Evolutionary conservation across 1,140 invertebrate species (phyloP).

Genomic region (Cotesia glomerata): DNA sequence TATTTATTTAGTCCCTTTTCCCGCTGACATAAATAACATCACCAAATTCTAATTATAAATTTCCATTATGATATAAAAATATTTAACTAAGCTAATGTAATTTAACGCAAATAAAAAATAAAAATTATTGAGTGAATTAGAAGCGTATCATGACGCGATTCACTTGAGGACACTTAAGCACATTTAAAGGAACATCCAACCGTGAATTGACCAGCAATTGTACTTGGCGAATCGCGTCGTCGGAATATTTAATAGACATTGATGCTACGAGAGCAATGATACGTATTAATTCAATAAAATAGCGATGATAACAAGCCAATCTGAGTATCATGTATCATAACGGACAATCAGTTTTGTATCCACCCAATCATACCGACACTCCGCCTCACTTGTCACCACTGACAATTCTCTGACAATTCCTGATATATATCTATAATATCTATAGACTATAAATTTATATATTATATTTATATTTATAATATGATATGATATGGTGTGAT

Average conservation of each 20-base stretch:
- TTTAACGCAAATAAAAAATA: neutral
- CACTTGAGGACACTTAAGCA: constrained; percentile 31
- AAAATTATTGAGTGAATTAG: neutral
- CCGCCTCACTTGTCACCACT: neutral
- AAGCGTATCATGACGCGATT: constrained; percentile 24
- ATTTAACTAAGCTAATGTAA: too few relatives aligned
- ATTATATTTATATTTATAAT: too few relatives aligned
- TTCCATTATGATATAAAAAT: too few relatives aligned
- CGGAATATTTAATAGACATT: neutral
- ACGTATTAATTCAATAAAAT: constrained; percentile 29
- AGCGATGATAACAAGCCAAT: constrained; percentile 26
- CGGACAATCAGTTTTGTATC: neutral
- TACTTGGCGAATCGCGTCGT: constrained; percentile 15
- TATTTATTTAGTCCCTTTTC: too few relatives aligned
- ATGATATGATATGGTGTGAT: too few relatives aligned
- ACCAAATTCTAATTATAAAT: too few relatives aligned
- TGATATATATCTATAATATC: neutral
- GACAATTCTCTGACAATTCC: neutral
- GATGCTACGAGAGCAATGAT: constrained; percentile 17
- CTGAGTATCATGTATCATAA: neutral
- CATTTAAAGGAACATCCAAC: constrained; percentile 27
- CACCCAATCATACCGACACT: neutral
- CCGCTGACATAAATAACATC: too few relatives aligned
- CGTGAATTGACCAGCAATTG: constrained; percentile 26
- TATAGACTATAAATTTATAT: too few relatives aligned